phyloP scores from a whole-genome alignment of 2,113 vertebrate species.

The Machaerirhynchus nigripectus region DNA sequence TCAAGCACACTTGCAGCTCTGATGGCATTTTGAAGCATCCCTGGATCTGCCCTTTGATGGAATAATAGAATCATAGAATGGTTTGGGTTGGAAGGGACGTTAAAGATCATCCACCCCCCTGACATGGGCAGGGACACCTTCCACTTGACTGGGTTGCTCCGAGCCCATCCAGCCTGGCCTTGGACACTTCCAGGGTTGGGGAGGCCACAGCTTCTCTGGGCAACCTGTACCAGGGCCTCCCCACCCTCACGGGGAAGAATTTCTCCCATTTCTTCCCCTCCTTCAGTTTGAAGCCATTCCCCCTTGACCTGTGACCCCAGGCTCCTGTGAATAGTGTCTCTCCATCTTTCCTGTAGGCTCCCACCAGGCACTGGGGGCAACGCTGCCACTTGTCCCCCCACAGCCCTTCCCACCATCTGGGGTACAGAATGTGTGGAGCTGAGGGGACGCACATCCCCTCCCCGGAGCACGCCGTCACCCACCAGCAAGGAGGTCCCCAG shows the following conservation, averaged over 20 bases:
- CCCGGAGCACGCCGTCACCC: neutral
- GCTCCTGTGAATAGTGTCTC: neutral
- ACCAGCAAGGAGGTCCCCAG: neutral
- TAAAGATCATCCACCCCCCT: neutral
- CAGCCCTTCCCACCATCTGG: neutral
- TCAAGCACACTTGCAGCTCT: accelerated
- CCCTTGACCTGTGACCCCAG: neutral
- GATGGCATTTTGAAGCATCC: neutral
- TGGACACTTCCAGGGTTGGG: neutral
- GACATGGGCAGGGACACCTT: accelerated
- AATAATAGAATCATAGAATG: neutral
- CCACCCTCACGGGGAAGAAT: neutral
- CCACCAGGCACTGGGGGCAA: neutral
- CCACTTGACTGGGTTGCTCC: accelerated
- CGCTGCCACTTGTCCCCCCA: accelerated
- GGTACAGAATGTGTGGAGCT: neutral
- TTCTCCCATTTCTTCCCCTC: neutral
- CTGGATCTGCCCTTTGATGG: neutral
- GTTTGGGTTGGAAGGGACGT: neutral
- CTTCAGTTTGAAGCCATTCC: neutral
- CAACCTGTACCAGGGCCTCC: accelerated
- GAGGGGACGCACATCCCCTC: neutral
- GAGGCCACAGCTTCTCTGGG: neutral
- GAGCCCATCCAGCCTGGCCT: neutral
- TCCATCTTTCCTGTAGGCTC: neutral